A percentile compares a stretch with the other conserved stretches of the same genome.
Evolutionary conservation across 2,888 invertebrate species (phyloP).

Genomic region (Icerya purchasi): DNA sequence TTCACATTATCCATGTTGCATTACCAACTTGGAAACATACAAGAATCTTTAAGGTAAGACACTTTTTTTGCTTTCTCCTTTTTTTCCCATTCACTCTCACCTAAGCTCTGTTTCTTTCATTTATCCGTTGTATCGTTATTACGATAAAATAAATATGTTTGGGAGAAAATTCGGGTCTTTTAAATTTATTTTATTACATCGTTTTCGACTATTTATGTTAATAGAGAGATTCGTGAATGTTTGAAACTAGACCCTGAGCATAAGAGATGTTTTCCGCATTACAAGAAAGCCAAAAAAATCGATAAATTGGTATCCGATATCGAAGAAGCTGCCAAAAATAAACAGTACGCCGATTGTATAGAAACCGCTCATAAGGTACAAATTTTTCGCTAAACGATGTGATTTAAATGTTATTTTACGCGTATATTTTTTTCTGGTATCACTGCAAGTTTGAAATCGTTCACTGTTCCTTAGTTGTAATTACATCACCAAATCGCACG

Average conservation of each 20-base stretch:
- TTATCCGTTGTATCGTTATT: no score
- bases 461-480: no score
- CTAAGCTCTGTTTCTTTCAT: background rate
- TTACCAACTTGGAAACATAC: conserved; percentile 78
- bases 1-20: conserved; percentile 61
- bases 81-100: background rate
- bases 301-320: conserved; percentile 53
- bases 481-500: no score
- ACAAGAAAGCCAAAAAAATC: conserved; percentile 87
- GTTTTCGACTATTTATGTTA: no score
- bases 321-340: conserved; percentile 35
- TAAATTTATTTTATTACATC: no score
- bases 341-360: conserved; percentile 46
- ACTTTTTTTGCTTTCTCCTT: no score
- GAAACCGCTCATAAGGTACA: conserved; percentile 38
- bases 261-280: conserved; percentile 82
- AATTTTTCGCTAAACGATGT: background rate
- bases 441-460: no score
- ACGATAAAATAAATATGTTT: no score
- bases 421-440: no score
- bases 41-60: conserved; percentile 59
- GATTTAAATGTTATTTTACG: no score
- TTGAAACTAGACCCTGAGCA: conserved; percentile 93
- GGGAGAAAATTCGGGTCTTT: no score
- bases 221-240: conserved; percentile 88